phyloP scores from a whole-genome alignment of 2,888 invertebrate species.

The Empis livida region DNA sequence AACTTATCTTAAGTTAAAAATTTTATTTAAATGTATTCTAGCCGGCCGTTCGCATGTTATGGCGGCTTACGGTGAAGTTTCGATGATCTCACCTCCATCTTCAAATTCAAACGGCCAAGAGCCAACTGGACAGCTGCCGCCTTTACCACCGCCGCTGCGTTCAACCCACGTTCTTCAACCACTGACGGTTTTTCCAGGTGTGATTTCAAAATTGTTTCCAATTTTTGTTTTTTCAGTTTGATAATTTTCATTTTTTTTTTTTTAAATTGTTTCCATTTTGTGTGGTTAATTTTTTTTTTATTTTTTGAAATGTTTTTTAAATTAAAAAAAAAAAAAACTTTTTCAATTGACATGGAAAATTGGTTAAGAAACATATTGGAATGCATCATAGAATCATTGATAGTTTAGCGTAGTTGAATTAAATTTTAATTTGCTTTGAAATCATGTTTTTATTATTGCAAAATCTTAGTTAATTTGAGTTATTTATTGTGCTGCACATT shows the following conservation, averaged over 20 bases:
- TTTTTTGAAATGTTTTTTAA: slow-evolving; percentile 3
- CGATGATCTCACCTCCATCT: slow-evolving; percentile 39
- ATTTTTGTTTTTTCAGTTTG: slow-evolving; percentile 4
- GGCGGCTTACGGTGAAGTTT: slow-evolving; percentile 36
- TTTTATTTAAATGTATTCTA: slow-evolving; percentile 8
- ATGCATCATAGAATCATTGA: too few species aligned
- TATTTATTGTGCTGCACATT: too few species aligned
- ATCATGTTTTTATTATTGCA: too few species aligned
- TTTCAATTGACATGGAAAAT: neutral
- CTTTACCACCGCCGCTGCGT: slow-evolving; percentile 38
- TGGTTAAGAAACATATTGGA: too few species aligned
- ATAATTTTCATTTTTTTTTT: slow-evolving; percentile 2
- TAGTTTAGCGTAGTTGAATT: too few species aligned
- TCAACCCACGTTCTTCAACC: slow-evolving; percentile 38
- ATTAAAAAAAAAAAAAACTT: neutral
- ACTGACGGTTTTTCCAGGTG: slow-evolving; percentile 38
- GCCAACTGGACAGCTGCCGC: slow-evolving; percentile 37
- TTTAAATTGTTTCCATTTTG: too few species aligned
- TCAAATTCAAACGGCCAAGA: slow-evolving; percentile 38
- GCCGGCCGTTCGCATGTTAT: slow-evolving; percentile 37
- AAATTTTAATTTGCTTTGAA: too few species aligned
- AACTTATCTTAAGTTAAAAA: too few species aligned
- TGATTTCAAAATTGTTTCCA: slow-evolving; percentile 4
- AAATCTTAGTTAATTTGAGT: too few species aligned
- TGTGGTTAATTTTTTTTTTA: slow-evolving; percentile 1